Evolutionary conservation across 2,888 invertebrate genomes (phyloP).

Genomic region (Chrysolina oricalcia): DNA sequence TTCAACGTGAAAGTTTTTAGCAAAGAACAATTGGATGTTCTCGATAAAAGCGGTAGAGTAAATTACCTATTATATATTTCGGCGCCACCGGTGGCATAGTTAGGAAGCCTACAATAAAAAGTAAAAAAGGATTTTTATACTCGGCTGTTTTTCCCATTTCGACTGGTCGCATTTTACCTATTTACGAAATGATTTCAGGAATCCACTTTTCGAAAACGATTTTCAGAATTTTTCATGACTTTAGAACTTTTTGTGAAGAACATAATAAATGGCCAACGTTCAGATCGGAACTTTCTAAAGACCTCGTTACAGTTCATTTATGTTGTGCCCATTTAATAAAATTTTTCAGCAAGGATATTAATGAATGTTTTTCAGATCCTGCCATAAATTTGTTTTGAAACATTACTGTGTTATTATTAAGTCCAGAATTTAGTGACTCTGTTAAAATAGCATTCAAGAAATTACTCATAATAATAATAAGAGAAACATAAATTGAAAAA

Average conservation of each 20-base stretch:
- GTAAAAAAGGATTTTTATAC: constrained; percentile 45
- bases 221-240: constrained; percentile 43
- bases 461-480: no score
- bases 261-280: constrained; percentile 32
- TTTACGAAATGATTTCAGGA: constrained; percentile 45
- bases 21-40: constrained; percentile 42
- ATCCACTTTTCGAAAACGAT: constrained; percentile 45
- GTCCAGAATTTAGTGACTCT: no score
- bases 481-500: no score
- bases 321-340: constrained; percentile 2
- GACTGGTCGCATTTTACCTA: constrained; percentile 39
- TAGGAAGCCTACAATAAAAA: constrained; percentile 33
- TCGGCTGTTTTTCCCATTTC: constrained; percentile 30
- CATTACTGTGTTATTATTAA: no score
- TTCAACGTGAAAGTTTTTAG: constrained; percentile 52
- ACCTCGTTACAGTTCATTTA: constrained; percentile 13
- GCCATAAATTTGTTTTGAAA: no score
- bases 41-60: constrained; percentile 9
- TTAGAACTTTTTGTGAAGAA: constrained; percentile 38
- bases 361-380: no score
- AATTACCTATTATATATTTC: constrained; percentile 36
- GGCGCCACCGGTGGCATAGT: constrained; percentile 52
- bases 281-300: background rate
- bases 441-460: no score
- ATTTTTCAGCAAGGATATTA: no score